A percentile compares a stretch with the other conserved stretches of the same genome.
phyloP scores from a whole-genome alignment of 2,797 vertebrate species.

The Alcedo quadribrachys region DNA sequence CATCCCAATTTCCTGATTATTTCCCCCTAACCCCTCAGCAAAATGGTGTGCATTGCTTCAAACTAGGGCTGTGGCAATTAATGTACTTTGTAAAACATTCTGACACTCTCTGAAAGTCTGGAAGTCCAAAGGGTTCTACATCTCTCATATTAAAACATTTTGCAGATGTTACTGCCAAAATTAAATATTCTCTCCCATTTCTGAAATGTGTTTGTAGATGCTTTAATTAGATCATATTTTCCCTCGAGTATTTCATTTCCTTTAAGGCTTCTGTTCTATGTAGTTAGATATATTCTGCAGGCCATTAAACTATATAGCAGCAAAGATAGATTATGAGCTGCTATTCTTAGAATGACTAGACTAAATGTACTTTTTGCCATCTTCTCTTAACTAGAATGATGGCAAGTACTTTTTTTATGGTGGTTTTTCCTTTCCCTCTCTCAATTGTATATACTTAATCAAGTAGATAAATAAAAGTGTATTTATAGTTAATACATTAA shows the following conservation, averaged over 20 bases:
- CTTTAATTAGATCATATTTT: conserved; percentile 66
- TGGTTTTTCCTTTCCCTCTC: background rate
- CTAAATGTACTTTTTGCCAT: background rate
- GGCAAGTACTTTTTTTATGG: background rate
- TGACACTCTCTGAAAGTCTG: background rate
- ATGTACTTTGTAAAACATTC: conserved; percentile 3
- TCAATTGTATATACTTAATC: background rate
- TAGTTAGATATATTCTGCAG: conserved; percentile 24
- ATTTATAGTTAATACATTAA: background rate
- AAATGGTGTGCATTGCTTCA: background rate
- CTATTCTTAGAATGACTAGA: conserved; percentile 25
- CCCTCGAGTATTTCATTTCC: conserved; percentile 4
- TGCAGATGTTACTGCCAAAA: conserved; percentile 24
- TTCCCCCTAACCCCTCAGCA: background rate
- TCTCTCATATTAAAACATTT: background rate
- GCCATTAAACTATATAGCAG: conserved; percentile 38
- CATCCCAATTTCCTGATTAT: background rate
- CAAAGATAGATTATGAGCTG: conserved; percentile 9
- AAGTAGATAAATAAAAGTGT: background rate
- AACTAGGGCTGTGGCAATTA: background rate
- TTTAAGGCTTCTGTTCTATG: conserved; percentile 4
- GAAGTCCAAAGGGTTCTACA: background rate
- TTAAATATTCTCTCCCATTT: conserved; percentile 38
- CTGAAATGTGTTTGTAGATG: conserved; percentile 18
- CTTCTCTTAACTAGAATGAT: background rate